Conservation (phyloP, 2,113 vertebrate genomes). For the Myxocyprinus asiaticus region DNA sequence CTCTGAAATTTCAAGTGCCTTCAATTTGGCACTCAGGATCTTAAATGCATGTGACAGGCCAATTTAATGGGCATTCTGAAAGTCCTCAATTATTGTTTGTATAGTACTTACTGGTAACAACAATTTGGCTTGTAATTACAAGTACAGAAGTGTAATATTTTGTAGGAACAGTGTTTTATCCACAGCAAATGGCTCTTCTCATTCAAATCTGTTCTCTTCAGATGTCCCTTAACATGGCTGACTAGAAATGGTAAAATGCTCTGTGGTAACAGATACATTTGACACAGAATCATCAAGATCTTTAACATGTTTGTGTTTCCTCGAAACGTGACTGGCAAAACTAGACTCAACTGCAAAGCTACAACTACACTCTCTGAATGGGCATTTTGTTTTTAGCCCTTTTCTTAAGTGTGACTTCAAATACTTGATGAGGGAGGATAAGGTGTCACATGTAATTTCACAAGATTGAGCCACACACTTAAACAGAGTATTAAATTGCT, state of each 20-base stretch:
- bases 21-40: constrained; percentile 22
- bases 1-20: background rate
- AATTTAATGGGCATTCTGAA: constrained; percentile 35
- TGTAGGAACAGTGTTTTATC: constrained; percentile 16
- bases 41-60: constrained; percentile 17
- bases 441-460: background rate
- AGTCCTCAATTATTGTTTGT: constrained; percentile 40
- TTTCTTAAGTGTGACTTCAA: background rate
- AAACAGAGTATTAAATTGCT: too few species aligned
- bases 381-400: background rate
- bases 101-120: constrained; percentile 34
- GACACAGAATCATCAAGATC: background rate
- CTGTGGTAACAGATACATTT: background rate
- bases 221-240: background rate
- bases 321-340: background rate
- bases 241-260: background rate
- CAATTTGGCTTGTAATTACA: constrained; percentile 27
- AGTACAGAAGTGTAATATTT: constrained; percentile 36
- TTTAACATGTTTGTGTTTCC: background rate
- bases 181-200: constrained; percentile 24
- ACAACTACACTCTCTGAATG: background rate
- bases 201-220: background rate
- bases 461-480: too few species aligned
- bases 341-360: background rate
- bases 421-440: background rate